Percentiles rank a stretch among this genome's conserved stretches.
These are phyloP conservation scores for Ariolimax columbianus DNA, from an alignment of 2,888 invertebrate genomes.

Conservation along the genomic window DNA sequence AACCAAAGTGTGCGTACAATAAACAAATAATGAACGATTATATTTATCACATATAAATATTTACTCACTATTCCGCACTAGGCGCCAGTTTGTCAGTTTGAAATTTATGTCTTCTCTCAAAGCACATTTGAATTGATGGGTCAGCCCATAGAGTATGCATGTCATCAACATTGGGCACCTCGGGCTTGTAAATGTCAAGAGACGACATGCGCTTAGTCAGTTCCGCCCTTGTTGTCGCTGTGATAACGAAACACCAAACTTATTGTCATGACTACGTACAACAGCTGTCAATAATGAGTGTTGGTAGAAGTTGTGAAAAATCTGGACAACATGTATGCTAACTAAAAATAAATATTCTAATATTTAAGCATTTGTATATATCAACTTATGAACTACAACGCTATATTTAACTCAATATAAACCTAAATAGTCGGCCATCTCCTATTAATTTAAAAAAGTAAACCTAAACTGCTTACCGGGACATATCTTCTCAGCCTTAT, in stretches of 20 bases:
- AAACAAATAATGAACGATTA: no score
- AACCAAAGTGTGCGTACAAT: no score
- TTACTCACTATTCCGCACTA: constrained; percentile 69
- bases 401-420: no score
- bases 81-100: constrained; percentile 56
- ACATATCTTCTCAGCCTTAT: constrained; percentile 50
- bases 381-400: no score
- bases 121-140: constrained; percentile 64
- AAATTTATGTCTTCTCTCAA: constrained; percentile 58
- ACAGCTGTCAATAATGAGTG: no score
- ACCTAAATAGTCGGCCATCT: neutral
- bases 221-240: constrained; percentile 51
- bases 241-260: neutral
- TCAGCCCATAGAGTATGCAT: constrained; percentile 67
- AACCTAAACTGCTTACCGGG: constrained; percentile 25
- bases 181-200: constrained; percentile 54
- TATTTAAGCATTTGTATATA: no score
- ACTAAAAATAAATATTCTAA: no score
- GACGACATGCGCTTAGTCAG: constrained; percentile 51
- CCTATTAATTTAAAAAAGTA: neutral
- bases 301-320: no score
- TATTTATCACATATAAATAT: neutral
- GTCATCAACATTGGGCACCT: constrained; percentile 58
- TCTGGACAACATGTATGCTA: no score
- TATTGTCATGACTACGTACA: neutral